Conservation (phyloP, 2,797 vertebrate species). For the Nannoperca australis region DNA sequence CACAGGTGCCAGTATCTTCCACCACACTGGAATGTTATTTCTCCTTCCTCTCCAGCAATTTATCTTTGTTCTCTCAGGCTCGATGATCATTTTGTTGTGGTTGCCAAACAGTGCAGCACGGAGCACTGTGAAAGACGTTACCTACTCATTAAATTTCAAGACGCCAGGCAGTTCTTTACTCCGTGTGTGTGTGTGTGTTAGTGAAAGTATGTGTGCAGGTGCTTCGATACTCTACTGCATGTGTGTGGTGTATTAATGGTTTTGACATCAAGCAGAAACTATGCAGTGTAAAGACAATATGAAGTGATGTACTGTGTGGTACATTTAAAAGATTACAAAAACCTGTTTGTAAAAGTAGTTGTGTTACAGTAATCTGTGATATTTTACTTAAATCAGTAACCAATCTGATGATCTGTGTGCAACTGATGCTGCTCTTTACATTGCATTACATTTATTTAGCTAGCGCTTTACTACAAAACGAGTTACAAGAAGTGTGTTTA, state of each 20-base stretch:
- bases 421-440: not conserved
- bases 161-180: slow-evolving; percentile 31
- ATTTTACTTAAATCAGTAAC: slow-evolving; percentile 7
- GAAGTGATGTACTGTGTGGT: not conserved
- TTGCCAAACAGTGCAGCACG: slow-evolving; percentile 46
- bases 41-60: slow-evolving; percentile 47
- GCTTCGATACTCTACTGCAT: not conserved
- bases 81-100: slow-evolving; percentile 60
- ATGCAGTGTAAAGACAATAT: not conserved
- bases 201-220: slow-evolving; percentile 1
- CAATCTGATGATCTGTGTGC: not conserved
- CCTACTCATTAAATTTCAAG: slow-evolving; percentile 70
- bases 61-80: slow-evolving; percentile 67
- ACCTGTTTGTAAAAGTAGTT: not conserved
- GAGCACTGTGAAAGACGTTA: slow-evolving; percentile 46
- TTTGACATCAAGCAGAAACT: slow-evolving; percentile 16
- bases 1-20: slow-evolving; percentile 43
- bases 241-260: slow-evolving; percentile 22
- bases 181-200: slow-evolving; percentile 8
- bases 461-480: no score
- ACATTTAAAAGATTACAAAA: not conserved
- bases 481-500: no score
- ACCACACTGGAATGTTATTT: slow-evolving; percentile 29
- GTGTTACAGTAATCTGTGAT: not conserved
- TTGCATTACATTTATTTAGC: no score